phyloP scores from a whole-genome alignment of 2,797 vertebrate genomes.

The Sandelia bainsii region DNA sequence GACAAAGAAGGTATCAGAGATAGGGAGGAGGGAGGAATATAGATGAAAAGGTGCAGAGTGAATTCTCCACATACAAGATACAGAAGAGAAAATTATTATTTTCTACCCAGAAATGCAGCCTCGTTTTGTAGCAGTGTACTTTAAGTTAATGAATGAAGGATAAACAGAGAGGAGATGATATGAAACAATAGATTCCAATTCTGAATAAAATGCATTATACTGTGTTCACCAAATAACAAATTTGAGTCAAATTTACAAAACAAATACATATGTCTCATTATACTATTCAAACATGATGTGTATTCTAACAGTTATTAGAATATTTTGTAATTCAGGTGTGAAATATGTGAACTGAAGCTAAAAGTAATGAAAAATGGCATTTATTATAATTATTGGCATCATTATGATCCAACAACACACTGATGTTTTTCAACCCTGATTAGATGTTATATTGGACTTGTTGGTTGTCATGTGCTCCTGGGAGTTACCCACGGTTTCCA shows the following conservation, averaged over 20 bases:
- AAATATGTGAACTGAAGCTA: background rate
- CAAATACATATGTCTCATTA: background rate
- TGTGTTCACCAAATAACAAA: constrained; percentile 15
- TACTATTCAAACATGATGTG: background rate
- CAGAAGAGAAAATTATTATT: background rate
- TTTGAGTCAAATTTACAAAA: background rate
- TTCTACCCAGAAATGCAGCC: constrained; percentile 53
- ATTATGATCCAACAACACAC: constrained; percentile 3
- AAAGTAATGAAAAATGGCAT: background rate
- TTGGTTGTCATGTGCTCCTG: constrained; percentile 10
- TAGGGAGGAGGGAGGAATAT: too few relatives aligned
- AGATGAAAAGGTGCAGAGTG: too few relatives aligned
- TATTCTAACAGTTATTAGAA: background rate
- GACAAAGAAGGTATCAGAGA: background rate
- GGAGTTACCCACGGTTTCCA: background rate
- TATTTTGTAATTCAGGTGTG: constrained; percentile 4
- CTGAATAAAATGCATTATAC: constrained; percentile 1
- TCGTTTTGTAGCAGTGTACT: constrained; percentile 55
- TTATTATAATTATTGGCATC: too few relatives aligned
- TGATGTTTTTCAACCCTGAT: constrained; percentile 20
- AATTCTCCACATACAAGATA: too few relatives aligned
- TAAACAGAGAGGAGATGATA: background rate
- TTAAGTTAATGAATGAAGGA: constrained; percentile 2
- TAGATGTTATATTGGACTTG: constrained; percentile 28
- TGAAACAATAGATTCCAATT: background rate